phyloP scores from a whole-genome alignment of 1,140 invertebrate genomes.

The Cherax destructor region DNA sequence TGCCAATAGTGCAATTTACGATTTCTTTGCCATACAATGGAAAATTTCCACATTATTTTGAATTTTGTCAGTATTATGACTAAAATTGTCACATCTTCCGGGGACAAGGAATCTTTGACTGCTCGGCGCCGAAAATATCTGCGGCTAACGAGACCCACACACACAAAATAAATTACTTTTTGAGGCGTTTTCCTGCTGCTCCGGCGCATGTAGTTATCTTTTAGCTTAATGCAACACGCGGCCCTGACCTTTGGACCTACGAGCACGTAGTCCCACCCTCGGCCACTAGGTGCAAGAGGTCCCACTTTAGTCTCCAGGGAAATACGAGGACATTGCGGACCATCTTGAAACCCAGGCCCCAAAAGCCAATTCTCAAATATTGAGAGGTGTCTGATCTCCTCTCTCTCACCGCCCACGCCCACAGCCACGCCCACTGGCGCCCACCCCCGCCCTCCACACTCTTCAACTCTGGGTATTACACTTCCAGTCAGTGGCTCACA shows the following conservation, averaged over 20 bases:
- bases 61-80: neutral
- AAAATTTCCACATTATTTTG: neutral
- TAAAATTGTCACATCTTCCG: neutral
- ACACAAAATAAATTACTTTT: neutral
- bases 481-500: neutral
- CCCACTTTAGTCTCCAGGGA: conserved; percentile 3
- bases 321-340: conserved; percentile 11
- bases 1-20: conserved; percentile 2
- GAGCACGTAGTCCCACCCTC: conserved; percentile 12
- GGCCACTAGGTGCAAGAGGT: neutral
- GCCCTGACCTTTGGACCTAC: neutral
- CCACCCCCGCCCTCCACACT: neutral
- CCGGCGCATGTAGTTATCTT: neutral
- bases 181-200: neutral
- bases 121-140: neutral
- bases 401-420: neutral
- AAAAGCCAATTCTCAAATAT: neutral
- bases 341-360: neutral
- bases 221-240: neutral
- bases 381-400: neutral
- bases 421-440: conserved; percentile 1
- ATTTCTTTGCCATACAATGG: neutral
- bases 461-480: neutral
- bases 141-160: neutral
- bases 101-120: neutral